Conservation (phyloP, 2,113 vertebrate species). For the Cryptomyrus ogoouensis region DNA sequence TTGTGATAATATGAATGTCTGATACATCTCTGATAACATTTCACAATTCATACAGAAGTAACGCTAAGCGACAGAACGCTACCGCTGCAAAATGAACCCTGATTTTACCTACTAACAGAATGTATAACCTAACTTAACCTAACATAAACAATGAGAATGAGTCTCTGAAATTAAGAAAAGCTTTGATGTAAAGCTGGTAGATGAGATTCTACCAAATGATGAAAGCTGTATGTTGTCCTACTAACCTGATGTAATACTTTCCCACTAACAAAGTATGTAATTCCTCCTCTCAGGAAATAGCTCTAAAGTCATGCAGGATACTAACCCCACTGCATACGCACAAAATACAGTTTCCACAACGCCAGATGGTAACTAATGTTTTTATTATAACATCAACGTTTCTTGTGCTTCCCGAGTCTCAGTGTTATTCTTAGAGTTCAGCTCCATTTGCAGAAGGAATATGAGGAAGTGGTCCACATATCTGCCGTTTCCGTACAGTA, state of each 20-base stretch:
- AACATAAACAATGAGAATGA: too few relatives aligned
- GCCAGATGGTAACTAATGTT: neutral
- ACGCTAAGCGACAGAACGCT: neutral
- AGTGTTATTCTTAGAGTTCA: neutral
- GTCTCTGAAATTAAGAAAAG: neutral
- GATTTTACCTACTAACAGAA: neutral
- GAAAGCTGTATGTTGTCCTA: neutral
- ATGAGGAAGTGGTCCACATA: neutral
- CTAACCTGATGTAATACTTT: neutral
- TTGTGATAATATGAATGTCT: conserved; percentile 38
- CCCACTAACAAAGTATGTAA: neutral
- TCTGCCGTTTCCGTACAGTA: neutral
- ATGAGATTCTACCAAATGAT: neutral
- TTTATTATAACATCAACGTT: neutral
- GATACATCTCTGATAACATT: conserved; percentile 33
- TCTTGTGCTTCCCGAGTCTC: neutral
- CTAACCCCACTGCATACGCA: neutral
- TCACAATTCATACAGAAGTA: neutral
- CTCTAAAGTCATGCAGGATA: neutral
- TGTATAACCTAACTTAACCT: neutral
- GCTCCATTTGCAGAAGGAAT: neutral
- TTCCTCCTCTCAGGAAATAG: neutral
- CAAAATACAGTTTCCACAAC: neutral
- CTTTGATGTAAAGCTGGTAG: neutral
- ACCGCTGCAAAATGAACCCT: neutral